Base-by-base conservation (phyloP, 1,140 invertebrate genomes). In the Euwallacea similis region DNA sequence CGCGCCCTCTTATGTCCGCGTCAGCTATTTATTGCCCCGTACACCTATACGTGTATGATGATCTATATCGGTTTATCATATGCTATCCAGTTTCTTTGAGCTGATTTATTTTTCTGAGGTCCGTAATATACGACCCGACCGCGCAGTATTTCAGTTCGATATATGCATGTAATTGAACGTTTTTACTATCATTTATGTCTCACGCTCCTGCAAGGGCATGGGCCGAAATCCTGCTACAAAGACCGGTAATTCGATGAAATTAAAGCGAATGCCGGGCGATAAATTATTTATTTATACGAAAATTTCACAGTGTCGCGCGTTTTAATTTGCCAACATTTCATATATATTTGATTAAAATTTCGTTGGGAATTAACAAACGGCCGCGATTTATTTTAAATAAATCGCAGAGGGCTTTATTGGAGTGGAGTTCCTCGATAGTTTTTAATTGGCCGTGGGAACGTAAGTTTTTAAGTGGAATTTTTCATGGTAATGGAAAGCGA, bases 11-110 rank as follows among this genome's bases (percentile, higher is more conserved):
- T 50, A 50, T 13, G 46, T 50, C 46, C 46, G 9, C 46, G 46
- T 50, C 46, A 10, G 46, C 9, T 50, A 50, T 50, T 50, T 50
- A 50, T 50, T 50, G 46, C 46, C 46, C 9, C 13, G 9, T 13
- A 50, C 46, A 10, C 46, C 46, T 50, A 11, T 13, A 50, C 46
- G 47, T 75, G 74, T 65, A 65, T 46, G 62, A 64, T 74, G 74
- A 77, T 76, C 76, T 73, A 73, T 77, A 77, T 77, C 76, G 69
- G 70, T 69, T 74, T 73, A 74, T 73, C 72, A 73, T 73, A 74
- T 74, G 74, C 75, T 76, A 76, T 76, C 71, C 72, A 59, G 56
- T 61, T 71, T 73, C 69, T 66, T 61, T 54, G 16, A 59, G 50
- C 62, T 74, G 73, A 76, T 76, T 76, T 75, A 76, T 76, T 73